Conservation (phyloP, 2,888 invertebrate species). For the Chloroclystis v-ata region DNA sequence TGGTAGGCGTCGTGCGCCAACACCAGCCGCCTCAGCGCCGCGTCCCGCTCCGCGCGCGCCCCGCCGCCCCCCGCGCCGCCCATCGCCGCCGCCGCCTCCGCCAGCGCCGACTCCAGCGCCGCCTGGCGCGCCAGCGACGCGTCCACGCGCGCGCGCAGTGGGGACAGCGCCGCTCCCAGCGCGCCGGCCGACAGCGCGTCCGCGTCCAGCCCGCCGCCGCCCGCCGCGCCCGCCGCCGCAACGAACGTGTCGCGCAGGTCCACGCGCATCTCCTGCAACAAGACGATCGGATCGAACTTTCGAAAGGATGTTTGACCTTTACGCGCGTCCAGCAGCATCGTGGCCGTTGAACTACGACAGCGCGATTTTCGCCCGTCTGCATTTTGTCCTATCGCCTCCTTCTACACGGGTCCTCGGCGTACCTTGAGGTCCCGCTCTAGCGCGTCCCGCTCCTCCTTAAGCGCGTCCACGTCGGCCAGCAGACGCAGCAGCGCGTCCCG, state of each 20-base stretch:
- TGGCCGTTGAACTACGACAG: too few species aligned
- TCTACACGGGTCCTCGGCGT: not conserved
- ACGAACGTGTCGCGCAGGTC: conserved; percentile 73
- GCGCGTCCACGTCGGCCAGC: conserved; percentile 86
- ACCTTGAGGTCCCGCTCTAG: conserved; percentile 84
- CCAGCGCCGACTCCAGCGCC: conserved; percentile 43
- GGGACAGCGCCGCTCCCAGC: conserved; percentile 81
- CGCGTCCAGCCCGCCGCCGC: conserved; percentile 88
- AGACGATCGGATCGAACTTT: too few species aligned
- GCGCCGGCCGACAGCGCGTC: conserved; percentile 90
- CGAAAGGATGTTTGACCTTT: too few species aligned
- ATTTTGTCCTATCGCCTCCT: too few species aligned
- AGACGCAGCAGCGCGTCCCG: conserved; percentile 83
- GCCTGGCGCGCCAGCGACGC: conserved; percentile 46
- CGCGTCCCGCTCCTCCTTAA: conserved; percentile 91
- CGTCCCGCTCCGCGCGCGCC: conserved; percentile 79
- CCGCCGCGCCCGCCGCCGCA: conserved; percentile 84
- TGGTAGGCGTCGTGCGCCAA: conserved; percentile 95
- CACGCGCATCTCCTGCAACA: conserved; percentile 69
- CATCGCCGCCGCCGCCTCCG: conserved; percentile 73
- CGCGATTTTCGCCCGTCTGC: too few species aligned
- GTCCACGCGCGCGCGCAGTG: conserved; percentile 79
- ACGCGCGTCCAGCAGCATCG: too few species aligned
- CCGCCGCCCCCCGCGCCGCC: conserved; percentile 47
- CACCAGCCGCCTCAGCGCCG: conserved; percentile 89